Evolutionary conservation across 2,888 invertebrate species (phyloP).

Genomic region (Pterostichus niger): DNA sequence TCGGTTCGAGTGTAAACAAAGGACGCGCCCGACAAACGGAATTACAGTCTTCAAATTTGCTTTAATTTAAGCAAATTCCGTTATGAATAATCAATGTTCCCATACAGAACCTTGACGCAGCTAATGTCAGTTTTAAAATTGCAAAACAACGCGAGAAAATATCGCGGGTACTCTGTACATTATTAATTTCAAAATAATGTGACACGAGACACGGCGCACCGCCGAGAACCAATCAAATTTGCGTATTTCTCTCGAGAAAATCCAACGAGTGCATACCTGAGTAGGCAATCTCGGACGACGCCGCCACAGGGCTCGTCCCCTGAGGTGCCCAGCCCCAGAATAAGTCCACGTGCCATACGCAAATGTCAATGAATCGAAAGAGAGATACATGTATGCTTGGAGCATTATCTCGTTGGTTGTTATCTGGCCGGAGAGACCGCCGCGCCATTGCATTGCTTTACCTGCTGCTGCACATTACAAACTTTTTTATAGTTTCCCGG

Average conservation of each 20-base stretch:
- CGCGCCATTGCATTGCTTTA: not conserved
- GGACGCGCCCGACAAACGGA: constrained; percentile 17
- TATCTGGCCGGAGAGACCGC: too few relatives aligned
- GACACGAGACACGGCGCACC: constrained; percentile 46
- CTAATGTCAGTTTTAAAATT: constrained; percentile 59
- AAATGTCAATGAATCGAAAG: not conserved
- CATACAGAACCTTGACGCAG: not conserved
- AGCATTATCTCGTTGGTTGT: too few relatives aligned
- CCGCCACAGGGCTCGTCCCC: not conserved
- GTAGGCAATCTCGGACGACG: constrained; percentile 70
- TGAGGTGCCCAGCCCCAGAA: not conserved
- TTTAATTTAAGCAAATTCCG: constrained; percentile 60
- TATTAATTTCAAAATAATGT: constrained; percentile 65
- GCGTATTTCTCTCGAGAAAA: constrained; percentile 76
- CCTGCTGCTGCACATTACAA: constrained; percentile 33
- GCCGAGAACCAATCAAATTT: constrained; percentile 75
- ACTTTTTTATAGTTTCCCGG: constrained; percentile 49
- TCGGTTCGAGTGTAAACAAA: constrained; percentile 21
- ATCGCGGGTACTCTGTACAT: constrained; percentile 41
- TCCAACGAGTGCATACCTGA: constrained; percentile 74
- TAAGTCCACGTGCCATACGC: not conserved
- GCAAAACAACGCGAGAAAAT: constrained; percentile 59
- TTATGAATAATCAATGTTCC: constrained; percentile 60
- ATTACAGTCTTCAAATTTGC: constrained; percentile 59
- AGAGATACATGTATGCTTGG: too few relatives aligned